phyloP scores from a whole-genome alignment of 2,113 vertebrate genomes.

The Hypocryptadius cinnamomeus region DNA sequence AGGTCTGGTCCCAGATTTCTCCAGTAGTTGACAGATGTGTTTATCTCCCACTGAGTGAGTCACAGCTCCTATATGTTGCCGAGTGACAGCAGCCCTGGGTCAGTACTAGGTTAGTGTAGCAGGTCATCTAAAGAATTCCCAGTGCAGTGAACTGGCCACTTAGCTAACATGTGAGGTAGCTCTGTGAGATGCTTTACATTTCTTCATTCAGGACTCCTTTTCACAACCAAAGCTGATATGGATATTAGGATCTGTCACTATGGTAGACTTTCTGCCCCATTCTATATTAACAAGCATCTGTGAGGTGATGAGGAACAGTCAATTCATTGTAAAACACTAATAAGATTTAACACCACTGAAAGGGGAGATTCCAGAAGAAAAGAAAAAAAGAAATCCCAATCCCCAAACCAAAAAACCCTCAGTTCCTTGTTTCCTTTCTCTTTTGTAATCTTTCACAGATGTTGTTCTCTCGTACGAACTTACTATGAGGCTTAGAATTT shows the following conservation, averaged over 20 bases:
- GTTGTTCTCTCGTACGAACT: not conserved
- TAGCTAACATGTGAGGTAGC: not conserved
- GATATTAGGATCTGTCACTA: not conserved
- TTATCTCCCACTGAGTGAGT: not conserved
- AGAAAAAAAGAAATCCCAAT: not conserved
- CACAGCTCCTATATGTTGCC: not conserved
- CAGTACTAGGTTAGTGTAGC: not conserved
- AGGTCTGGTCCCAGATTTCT: not conserved
- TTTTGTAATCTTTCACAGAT: not conserved
- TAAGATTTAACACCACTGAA: not conserved
- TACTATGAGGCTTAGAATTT: not conserved
- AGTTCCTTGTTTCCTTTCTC: not conserved
- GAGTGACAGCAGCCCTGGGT: not conserved
- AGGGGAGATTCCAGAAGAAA: not conserved
- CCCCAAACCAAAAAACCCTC: not conserved
- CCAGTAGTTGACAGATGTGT: constrained; percentile 4
- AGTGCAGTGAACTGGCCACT: not conserved
- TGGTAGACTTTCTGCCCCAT: not conserved
- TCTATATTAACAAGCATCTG: not conserved
- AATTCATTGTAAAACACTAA: not conserved
- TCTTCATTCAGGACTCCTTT: not conserved
- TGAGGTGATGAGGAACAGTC: not conserved
- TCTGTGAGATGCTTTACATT: not conserved
- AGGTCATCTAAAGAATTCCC: not conserved
- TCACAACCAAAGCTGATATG: not conserved